Evolutionary conservation across 1,140 invertebrate species (phyloP).

Genomic region (Nasonia vitripennis): DNA sequence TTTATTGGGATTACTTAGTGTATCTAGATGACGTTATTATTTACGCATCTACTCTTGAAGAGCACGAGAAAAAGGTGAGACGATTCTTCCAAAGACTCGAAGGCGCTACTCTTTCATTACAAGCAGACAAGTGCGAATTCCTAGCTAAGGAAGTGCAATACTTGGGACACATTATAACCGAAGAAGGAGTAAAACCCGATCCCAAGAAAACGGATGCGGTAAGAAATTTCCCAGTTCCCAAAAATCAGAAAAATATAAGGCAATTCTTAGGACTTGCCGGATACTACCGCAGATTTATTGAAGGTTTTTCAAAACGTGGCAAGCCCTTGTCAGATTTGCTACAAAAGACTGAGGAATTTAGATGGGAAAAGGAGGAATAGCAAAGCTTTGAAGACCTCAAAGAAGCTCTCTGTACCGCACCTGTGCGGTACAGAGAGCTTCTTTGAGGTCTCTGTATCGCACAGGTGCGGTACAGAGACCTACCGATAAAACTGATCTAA

Average conservation of each 20-base stretch:
- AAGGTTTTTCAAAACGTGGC: constrained; percentile 50
- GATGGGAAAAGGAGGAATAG: constrained; percentile 35
- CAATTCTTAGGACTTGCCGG: constrained; percentile 18
- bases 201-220: constrained; percentile 13
- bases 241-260: constrained; percentile 9
- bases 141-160: too few species aligned
- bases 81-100: neutral
- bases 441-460: constrained; percentile 66
- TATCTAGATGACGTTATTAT: constrained; percentile 40
- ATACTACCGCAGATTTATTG: constrained; percentile 34
- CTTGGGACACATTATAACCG: too few species aligned
- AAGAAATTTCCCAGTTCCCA: constrained; percentile 9
- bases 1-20: constrained; percentile 6
- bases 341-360: constrained; percentile 49
- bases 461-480: too few species aligned
- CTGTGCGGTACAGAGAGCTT: constrained; percentile 65
- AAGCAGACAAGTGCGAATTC: too few species aligned
- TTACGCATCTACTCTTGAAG: neutral
- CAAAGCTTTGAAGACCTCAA: too few species aligned
- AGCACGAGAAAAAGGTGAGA: constrained; percentile 25
- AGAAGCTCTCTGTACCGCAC: too few species aligned
- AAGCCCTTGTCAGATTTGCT: constrained; percentile 46
- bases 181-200: constrained; percentile 12
- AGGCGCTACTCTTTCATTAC: neutral
- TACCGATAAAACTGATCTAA: too few species aligned